phyloP scores from a whole-genome alignment of 2,888 invertebrate species.

The Enoplolaimus lenunculus region DNA sequence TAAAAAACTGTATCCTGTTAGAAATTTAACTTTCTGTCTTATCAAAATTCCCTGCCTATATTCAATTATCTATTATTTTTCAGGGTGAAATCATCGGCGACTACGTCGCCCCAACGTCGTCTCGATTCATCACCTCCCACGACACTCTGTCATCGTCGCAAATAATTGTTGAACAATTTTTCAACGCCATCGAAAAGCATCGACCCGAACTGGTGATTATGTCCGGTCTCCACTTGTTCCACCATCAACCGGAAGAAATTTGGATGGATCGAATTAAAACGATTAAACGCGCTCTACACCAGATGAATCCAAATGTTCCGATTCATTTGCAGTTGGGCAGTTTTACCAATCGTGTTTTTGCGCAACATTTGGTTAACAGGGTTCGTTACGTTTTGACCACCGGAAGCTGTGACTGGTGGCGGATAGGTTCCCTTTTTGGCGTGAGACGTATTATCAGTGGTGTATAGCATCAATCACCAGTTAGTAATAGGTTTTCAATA shows the following conservation, averaged over 20 bases:
- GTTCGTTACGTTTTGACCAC: too few relatives aligned
- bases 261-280: slow-evolving; percentile 29
- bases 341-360: slow-evolving; percentile 41
- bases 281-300: slow-evolving; percentile 37
- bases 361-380: slow-evolving; percentile 39
- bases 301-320: slow-evolving; percentile 38
- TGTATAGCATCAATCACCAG: too few relatives aligned
- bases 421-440: too few relatives aligned
- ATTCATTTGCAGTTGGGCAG: slow-evolving; percentile 45
- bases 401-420: too few relatives aligned
- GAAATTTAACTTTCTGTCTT: too few relatives aligned
- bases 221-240: slow-evolving; percentile 43
- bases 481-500: too few relatives aligned
- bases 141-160: slow-evolving; percentile 41
- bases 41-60: too few relatives aligned
- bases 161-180: slow-evolving; percentile 42
- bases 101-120: slow-evolving; percentile 42
- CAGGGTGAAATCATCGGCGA: slow-evolving; percentile 42
- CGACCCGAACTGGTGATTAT: slow-evolving; percentile 43
- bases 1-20: too few relatives aligned
- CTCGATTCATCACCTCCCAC: slow-evolving; percentile 44
- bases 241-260: slow-evolving; percentile 34
- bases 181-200: slow-evolving; percentile 38
- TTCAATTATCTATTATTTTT: too few relatives aligned
- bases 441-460: too few relatives aligned